Evolutionary conservation across 2,113 vertebrate genomes (phyloP).

Genomic region (Hypanus sabinus): DNA sequence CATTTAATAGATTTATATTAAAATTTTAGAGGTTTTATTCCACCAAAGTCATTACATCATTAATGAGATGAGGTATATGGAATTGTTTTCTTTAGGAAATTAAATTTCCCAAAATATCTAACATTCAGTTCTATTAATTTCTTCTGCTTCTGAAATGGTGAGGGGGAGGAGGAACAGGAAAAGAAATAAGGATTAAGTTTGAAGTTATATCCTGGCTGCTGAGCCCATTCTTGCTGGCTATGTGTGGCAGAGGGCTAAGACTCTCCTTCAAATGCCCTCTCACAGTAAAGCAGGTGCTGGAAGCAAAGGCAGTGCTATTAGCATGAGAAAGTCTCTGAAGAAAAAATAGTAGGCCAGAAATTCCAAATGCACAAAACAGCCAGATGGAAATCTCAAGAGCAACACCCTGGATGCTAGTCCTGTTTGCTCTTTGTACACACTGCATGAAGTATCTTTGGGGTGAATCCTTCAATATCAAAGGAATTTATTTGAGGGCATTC

Average conservation of each 20-base stretch:
- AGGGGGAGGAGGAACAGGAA: not conserved
- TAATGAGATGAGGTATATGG: not conserved
- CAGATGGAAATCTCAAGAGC: constrained; percentile 43
- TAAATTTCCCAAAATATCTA: not conserved
- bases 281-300: not conserved
- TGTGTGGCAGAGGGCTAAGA: not conserved
- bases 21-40: not conserved
- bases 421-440: not conserved
- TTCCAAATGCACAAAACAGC: constrained; percentile 46
- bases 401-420: constrained; percentile 35
- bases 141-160: not conserved
- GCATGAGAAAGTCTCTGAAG: constrained; percentile 45
- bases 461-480: constrained; percentile 38
- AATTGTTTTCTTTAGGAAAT: not conserved
- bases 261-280: constrained; percentile 10
- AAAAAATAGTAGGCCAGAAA: constrained; percentile 45
- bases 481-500: constrained; percentile 46
- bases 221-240: not conserved
- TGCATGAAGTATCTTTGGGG: constrained; percentile 40
- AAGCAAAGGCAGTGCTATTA: not conserved
- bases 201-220: not conserved
- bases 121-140: not conserved
- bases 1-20: too few relatives aligned
- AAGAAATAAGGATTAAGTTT: not conserved
- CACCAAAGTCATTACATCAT: not conserved